Percentiles rank a stretch among this genome's conserved stretches.
phyloP scores from a whole-genome alignment of 2,797 vertebrate genomes.

The Forpus xanthops region DNA sequence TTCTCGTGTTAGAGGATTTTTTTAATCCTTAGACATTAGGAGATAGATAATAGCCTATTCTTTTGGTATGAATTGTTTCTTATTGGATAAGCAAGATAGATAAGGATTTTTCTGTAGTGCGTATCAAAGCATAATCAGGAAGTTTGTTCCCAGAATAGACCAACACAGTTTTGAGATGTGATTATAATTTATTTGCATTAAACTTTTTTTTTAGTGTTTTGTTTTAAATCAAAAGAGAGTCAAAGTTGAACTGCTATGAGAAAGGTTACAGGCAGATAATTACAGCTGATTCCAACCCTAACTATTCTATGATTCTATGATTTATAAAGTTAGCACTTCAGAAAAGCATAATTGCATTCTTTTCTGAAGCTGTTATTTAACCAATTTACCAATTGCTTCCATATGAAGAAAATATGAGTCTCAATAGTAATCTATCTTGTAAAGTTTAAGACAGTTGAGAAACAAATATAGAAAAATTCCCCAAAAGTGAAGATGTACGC shows the following conservation, averaged over 20 bases:
- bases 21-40: background rate
- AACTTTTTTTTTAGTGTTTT: background rate
- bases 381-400: background rate
- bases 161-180: background rate
- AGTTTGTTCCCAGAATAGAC: background rate
- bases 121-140: background rate
- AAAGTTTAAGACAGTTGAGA: background rate
- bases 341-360: background rate
- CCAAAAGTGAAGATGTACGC: background rate
- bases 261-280: background rate
- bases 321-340: background rate
- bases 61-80: background rate
- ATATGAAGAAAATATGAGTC: background rate
- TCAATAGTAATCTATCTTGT: background rate
- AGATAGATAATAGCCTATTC: background rate
- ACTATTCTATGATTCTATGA: too few relatives aligned
- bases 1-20: background rate
- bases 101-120: background rate
- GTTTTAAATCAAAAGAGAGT: background rate
- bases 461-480: background rate
- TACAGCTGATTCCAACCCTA: too few relatives aligned
- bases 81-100: background rate
- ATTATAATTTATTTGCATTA: slow-evolving; percentile 17
- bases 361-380: background rate
- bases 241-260: background rate